Evolutionary conservation across 1,140 invertebrate genomes (phyloP), one percentile per base, ranked within the genome.

Genomic region (Hormaphis cornu): DNA sequence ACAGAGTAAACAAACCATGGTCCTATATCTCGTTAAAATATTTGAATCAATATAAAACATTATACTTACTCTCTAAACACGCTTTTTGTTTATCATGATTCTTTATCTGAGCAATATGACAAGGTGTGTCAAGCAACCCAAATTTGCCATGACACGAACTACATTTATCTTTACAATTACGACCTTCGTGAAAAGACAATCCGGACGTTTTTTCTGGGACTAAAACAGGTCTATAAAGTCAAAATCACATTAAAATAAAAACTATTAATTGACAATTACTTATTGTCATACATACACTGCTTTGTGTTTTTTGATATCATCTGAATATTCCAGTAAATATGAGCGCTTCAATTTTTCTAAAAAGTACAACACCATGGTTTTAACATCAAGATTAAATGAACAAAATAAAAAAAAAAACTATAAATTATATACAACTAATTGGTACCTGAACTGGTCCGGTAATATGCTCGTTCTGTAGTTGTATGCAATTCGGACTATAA

Each of bases 181-280:
- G 77, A 2, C 83, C 88, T 0, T 89, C 89, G 80, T 91, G 89
- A 73, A 91, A 90, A 70, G 87, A 88, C 76, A 90, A 91, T 0
- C 88, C 90, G 2, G 88, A 89, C 16, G 88, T 88, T 78, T 91
- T 91, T 77, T 91, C 89, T 16, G 89, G 89, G 72, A 92, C 90
- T 12, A 91, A 86, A 70, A 91, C 46, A 42, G 56, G 20, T 10
- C 69, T 72, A 58, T 24, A 66, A 46, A 69, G 18, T 28, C 4
- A 12, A 18, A n/a, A 1, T n/a, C n/a, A n/a, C n/a, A 37, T 20
- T 12, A 33, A 20, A 16, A 56, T 33, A 33, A 26, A 16, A 54
- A 56, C 35, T 56, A 30, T 22, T 18, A 12, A 24, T 50, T 9
- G 16, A 50, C 3, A 50, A 12, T 14, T 37, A 37, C 14, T 37